Conservation (phyloP, 2,113 vertebrate genomes). For the Aspiorhynchus laticeps region DNA sequence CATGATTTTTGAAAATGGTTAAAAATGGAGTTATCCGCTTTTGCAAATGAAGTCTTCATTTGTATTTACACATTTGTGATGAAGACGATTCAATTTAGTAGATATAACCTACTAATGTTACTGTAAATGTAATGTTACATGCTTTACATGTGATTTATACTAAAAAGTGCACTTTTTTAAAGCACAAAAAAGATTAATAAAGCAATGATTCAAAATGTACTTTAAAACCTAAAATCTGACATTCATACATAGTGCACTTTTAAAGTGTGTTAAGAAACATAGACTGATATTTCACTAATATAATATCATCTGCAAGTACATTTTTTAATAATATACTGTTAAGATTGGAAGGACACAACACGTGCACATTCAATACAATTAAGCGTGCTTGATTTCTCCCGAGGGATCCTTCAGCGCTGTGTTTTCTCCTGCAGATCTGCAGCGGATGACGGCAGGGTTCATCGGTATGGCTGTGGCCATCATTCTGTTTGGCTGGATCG, state of each 20-base stretch:
- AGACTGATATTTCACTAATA: neutral
- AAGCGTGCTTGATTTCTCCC: neutral
- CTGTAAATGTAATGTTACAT: no score
- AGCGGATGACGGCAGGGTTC: slow-evolving; percentile 93
- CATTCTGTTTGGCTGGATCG: slow-evolving; percentile 90
- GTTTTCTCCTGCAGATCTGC: slow-evolving; percentile 77
- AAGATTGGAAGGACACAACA: neutral
- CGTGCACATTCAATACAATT: neutral
- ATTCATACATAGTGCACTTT: neutral
- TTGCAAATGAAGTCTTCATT: no score
- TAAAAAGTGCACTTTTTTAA: no score
- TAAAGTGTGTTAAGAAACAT: neutral
- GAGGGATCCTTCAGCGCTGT: neutral
- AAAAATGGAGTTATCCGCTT: no score
- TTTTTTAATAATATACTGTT: neutral
- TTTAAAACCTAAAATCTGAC: neutral
- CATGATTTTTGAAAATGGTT: no score
- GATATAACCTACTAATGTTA: no score
- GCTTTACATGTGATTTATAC: no score
- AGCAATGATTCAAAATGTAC: neutral
- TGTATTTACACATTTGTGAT: neutral
- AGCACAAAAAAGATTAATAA: no score
- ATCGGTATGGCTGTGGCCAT: slow-evolving; percentile 93
- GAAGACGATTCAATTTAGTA: neutral
- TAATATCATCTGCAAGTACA: neutral